These are phyloP conservation scores for Forbesichthys papilliferus DNA, from an alignment of 2,113 vertebrate species.

Conservation along the genomic window DNA sequence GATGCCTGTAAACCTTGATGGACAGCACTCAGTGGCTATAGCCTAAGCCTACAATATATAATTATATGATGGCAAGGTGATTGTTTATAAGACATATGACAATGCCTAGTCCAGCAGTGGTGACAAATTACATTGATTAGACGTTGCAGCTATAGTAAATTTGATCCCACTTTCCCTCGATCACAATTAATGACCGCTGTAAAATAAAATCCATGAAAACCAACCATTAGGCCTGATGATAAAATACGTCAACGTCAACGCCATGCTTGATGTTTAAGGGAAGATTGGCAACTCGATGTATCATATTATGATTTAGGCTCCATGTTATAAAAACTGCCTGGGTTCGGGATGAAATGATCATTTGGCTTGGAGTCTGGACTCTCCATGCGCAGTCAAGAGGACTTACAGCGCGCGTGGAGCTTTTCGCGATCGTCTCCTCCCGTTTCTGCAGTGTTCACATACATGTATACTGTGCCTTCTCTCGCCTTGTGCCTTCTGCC, in stretches of 20 bases:
- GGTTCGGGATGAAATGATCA: slow-evolving; percentile 39
- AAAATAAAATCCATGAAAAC: too few species aligned
- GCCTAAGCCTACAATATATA: background rate
- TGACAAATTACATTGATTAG: too few species aligned
- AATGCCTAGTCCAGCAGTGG: too few species aligned
- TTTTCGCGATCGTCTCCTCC: slow-evolving; percentile 67
- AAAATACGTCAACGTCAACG: too few species aligned
- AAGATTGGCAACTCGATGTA: too few species aligned
- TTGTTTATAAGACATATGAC: too few species aligned
- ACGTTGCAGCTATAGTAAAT: too few species aligned
- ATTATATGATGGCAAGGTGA: background rate
- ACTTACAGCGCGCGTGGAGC: slow-evolving; percentile 59
- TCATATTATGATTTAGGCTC: background rate
- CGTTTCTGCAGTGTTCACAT: slow-evolving; percentile 72
- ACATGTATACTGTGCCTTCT: slow-evolving; percentile 23
- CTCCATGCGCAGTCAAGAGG: slow-evolving; percentile 69
- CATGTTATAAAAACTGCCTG: slow-evolving; percentile 22
- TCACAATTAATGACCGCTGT: too few species aligned
- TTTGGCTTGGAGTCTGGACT: slow-evolving; percentile 54
- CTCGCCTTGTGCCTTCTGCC: slow-evolving; percentile 58
- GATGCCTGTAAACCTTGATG: background rate
- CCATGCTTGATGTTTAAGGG: too few species aligned
- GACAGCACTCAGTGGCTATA: background rate
- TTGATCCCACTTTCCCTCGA: too few species aligned
- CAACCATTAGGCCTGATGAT: too few species aligned